Evolutionary conservation across 2,113 vertebrate species (phyloP).

Genomic region (Etheostoma cragini): DNA sequence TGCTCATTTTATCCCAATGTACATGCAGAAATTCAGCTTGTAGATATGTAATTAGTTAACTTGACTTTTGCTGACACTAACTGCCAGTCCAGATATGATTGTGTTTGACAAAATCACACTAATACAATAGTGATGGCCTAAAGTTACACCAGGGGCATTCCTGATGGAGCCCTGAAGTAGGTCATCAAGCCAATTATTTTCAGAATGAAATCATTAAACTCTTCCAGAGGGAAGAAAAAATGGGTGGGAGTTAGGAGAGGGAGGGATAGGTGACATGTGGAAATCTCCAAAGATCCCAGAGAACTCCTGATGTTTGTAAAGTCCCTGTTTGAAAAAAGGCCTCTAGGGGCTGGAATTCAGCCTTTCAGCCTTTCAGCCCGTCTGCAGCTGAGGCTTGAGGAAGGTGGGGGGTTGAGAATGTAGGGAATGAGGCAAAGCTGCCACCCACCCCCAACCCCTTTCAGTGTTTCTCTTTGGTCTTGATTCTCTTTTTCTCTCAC

Average conservation of each 20-base stretch:
- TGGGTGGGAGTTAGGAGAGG: not conserved
- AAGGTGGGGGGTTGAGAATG: constrained; percentile 60
- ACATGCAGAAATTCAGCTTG: not conserved
- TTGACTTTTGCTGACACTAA: not conserved
- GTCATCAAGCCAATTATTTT: not conserved
- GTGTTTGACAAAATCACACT: not conserved
- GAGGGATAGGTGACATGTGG: constrained; percentile 36
- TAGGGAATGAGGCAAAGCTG: constrained; percentile 52
- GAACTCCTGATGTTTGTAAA: constrained; percentile 49
- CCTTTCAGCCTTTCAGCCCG: constrained; percentile 1
- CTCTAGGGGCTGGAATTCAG: constrained; percentile 58
- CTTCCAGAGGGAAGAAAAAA: constrained; percentile 16
- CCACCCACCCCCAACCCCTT: constrained; percentile 35
- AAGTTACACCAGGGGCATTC: not conserved
- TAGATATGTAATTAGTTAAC: too few relatives aligned
- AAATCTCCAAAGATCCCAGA: constrained; percentile 36
- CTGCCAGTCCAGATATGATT: not conserved
- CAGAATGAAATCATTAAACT: constrained; percentile 43
- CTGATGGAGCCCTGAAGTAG: not conserved
- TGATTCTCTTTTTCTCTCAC: constrained; percentile 26
- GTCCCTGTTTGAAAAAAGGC: constrained; percentile 34
- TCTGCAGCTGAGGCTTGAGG: constrained; percentile 5
- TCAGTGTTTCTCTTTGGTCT: constrained; percentile 25
- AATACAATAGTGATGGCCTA: not conserved
- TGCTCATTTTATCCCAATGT: not conserved